phyloP scores from a whole-genome alignment of 2,888 invertebrate genomes.

The Chymomyza caudatula region DNA sequence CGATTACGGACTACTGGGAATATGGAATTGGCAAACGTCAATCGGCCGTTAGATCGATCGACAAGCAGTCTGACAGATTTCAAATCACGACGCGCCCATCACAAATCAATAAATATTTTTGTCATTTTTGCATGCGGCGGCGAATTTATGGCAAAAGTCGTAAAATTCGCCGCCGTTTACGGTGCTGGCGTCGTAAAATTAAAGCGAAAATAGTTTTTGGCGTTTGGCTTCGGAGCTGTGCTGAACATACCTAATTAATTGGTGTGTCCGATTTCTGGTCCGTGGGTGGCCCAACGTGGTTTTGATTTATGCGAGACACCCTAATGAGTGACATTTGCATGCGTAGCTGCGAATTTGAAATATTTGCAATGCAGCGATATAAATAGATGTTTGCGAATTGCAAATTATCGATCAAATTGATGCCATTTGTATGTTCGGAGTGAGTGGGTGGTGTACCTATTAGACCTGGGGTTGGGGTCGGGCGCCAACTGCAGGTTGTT shows the following conservation, averaged over 20 bases:
- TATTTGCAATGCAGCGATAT: conserved; percentile 32
- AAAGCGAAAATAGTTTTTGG: conserved; percentile 53
- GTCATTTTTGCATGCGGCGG: conserved; percentile 49
- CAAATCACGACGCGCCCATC: conserved; percentile 58
- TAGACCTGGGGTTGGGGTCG: background rate
- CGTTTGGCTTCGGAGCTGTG: conserved; percentile 50
- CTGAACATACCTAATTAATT: conserved; percentile 66
- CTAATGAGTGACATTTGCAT: conserved; percentile 64
- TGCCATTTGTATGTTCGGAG: background rate
- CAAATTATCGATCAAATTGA: conserved; percentile 1
- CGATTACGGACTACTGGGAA: conserved; percentile 6
- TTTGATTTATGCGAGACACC: conserved; percentile 65
- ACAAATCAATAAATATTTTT: conserved; percentile 69
- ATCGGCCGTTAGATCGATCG: conserved; percentile 2
- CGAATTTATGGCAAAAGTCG: conserved; percentile 64
- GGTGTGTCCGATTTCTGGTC: conserved; percentile 19
- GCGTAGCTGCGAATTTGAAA: conserved; percentile 35
- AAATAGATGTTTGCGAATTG: background rate
- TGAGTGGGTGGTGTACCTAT: background rate
- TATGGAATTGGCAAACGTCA: background rate
- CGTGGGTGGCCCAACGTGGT: conserved; percentile 59
- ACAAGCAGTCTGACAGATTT: conserved; percentile 49
- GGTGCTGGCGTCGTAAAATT: conserved; percentile 43
- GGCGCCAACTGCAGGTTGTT: background rate
- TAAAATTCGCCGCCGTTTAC: conserved; percentile 36